These are phyloP conservation scores for Sarcophilus harrisii DNA, from an alignment of 2,797 vertebrate species.

Conservation along the genomic window DNA sequence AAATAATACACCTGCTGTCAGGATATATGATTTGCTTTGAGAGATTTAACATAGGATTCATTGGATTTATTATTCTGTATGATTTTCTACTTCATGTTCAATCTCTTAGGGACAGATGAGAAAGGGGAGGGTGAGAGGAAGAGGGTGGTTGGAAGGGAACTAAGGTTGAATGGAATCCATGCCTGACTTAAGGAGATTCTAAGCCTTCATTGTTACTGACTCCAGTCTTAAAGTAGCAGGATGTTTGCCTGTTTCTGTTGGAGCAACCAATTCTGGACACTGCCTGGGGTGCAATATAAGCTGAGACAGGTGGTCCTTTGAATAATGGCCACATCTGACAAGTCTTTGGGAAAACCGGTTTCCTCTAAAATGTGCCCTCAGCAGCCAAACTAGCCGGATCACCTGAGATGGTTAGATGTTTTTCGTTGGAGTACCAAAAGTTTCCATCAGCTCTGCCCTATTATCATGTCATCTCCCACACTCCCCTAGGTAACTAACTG, in stretches of 20 bases:
- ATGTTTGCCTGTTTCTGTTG: not conserved
- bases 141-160: not conserved
- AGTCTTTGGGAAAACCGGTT: slow-evolving; percentile 56
- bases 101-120: slow-evolving; percentile 17
- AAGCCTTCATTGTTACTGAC: not conserved
- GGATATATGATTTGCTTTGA: slow-evolving; percentile 77
- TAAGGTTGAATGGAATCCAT: not conserved
- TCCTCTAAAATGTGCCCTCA: slow-evolving; percentile 48
- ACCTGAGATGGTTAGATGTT: not conserved
- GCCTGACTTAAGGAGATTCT: not conserved
- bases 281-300: not conserved
- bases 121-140: not conserved
- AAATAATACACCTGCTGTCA: slow-evolving; percentile 76
- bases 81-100: slow-evolving; percentile 47
- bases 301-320: not conserved
- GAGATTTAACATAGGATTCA: slow-evolving; percentile 78
- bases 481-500: not conserved
- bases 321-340: slow-evolving; percentile 21
- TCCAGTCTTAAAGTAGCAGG: accelerated
- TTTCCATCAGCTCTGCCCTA: not conserved
- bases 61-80: slow-evolving; percentile 63
- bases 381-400: not conserved
- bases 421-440: slow-evolving; percentile 30
- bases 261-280: not conserved
- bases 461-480: not conserved